Percentiles rank a stretch among this genome's conserved stretches.
Conservation (phyloP, 2,888 invertebrate species). For the Perizoma flavofasciatum region DNA sequence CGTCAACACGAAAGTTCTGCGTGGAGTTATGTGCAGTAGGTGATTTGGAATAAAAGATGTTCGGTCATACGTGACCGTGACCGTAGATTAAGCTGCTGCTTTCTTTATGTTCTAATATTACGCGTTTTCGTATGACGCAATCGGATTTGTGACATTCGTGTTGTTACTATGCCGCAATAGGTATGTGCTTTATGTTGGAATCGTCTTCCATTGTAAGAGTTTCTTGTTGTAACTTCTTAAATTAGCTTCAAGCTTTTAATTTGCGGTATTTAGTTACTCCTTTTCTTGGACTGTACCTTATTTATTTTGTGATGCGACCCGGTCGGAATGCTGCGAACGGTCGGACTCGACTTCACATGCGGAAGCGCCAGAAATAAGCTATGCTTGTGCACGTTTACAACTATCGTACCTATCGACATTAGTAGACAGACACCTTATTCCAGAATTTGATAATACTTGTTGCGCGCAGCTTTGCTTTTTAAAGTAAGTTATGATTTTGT, state of each 20-base stretch:
- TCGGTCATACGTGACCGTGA: constrained; percentile 77
- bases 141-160: constrained; percentile 17
- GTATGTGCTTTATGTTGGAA: neutral
- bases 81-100: constrained; percentile 71
- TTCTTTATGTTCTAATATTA: constrained; percentile 59
- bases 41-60: constrained; percentile 77
- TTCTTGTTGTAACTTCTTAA: neutral
- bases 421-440: constrained; percentile 34
- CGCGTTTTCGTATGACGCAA: constrained; percentile 41
- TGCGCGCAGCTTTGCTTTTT: constrained; percentile 8
- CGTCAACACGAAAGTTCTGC: constrained; percentile 51
- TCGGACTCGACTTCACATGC: constrained; percentile 69
- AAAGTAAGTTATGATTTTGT: too few species aligned
- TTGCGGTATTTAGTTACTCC: constrained; percentile 20
- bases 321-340: constrained; percentile 63
- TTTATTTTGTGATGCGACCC: constrained; percentile 46
- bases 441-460: constrained; percentile 20
- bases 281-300: constrained; percentile 24
- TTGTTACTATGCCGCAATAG: constrained; percentile 12
- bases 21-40: constrained; percentile 70
- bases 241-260: constrained; percentile 19
- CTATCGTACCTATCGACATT: constrained; percentile 33
- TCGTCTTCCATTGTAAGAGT: neutral
- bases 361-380: constrained; percentile 80
- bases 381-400: constrained; percentile 59